phyloP scores from a whole-genome alignment of 1,140 invertebrate genomes.

The Acyrthosiphon pisum region DNA sequence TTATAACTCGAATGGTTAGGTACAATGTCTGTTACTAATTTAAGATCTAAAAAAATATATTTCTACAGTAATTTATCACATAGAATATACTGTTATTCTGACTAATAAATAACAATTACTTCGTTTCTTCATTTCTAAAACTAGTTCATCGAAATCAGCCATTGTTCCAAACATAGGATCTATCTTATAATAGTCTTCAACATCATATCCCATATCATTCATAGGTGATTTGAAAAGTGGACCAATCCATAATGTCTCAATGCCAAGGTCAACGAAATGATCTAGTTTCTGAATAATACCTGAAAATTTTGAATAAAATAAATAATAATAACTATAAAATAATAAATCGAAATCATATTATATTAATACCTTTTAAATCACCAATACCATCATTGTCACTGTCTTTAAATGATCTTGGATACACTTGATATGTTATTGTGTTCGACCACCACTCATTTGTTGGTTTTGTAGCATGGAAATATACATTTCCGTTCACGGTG shows the following conservation, averaged over 20 bases:
- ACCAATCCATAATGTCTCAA: constrained; percentile 62
- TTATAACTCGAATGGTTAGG: constrained; percentile 83
- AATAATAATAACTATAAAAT: not conserved
- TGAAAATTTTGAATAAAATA: not conserved
- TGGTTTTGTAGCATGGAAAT: not conserved
- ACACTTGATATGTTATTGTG: constrained; percentile 32
- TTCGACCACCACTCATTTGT: constrained; percentile 30
- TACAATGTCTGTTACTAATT: constrained; percentile 82
- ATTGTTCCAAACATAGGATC: constrained; percentile 50
- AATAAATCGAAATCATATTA: not conserved
- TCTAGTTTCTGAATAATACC: constrained; percentile 67
- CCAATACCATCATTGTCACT: constrained; percentile 19
- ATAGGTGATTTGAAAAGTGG: constrained; percentile 64
- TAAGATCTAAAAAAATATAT: constrained; percentile 68
- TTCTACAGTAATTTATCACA: not conserved
- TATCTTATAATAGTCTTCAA: constrained; percentile 72
- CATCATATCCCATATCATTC: constrained; percentile 78
- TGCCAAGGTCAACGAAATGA: constrained; percentile 72
- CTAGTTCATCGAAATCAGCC: constrained; percentile 34
- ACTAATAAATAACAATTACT: not conserved
- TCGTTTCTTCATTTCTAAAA: constrained; percentile 1
- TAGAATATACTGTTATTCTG: not conserved
- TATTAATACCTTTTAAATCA: constrained; percentile 12
- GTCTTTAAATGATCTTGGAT: constrained; percentile 46
- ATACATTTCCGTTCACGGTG: not conserved